Evolutionary conservation across 2,888 invertebrate genomes (phyloP), one percentile per base, ranked within the genome.

Genomic region (Dynastes hyllus): DNA sequence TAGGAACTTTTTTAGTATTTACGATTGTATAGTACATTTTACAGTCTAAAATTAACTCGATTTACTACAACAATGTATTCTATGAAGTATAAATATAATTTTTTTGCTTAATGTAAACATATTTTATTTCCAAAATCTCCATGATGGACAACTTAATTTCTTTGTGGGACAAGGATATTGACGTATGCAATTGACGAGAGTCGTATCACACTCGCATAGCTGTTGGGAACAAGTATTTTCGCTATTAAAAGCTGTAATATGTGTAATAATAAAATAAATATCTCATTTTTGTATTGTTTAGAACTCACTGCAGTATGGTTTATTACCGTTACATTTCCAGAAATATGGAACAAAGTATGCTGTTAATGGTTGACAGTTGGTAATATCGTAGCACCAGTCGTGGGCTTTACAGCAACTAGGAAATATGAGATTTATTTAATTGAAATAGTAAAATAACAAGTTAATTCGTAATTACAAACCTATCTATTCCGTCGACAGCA

Each of bases 281-380:
- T 58, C 22, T 58, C 22, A 58, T 22, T 13, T 71, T 16, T 67
- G 32, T 65, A 76, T 69, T 32, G 16, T 51, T 76, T 78, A n/a
- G 11, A 53, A 91, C 85, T 91, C 89, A 90, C 95, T 94, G 87
- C 97, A 97, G 51, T 95, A 90, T 0, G 97, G 96, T 84, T 92
- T 91, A 0, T 94, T 94, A 9, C 91, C 91, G 88, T 93, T 94
- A 87, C 97, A 97, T 86, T 94, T 94, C 97, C 97, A 97, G 84
- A 94, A 93, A 88, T 97, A 97, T 1, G 96, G 96, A 82, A 96
- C 93, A 86, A 97, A 93, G 90, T 97, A 97, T 80, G 95, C 94
- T 5, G n/a, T 22, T 22, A 95, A 91, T 87, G 94, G 92, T 2
- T 95, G 94, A 85, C 97, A 97, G 85, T 93, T 93, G 77, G 95